Percentiles rank a stretch among this genome's conserved stretches.
phyloP scores from a whole-genome alignment of 2,113 vertebrate species.

The Gasterosteus aculeatus region DNA sequence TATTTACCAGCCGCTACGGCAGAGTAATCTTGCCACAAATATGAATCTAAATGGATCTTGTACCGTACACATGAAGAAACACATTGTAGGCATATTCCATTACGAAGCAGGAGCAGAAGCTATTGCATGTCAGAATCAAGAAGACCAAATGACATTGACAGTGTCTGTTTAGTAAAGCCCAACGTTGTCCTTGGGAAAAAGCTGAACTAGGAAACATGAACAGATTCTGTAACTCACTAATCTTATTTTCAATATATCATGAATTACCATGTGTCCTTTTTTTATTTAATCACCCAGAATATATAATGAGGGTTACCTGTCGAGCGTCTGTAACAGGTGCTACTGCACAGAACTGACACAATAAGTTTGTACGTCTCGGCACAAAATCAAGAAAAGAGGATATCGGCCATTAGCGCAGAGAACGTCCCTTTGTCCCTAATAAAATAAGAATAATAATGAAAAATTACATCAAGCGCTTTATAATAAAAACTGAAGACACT shows the following conservation, averaged over 20 bases:
- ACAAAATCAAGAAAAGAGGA: constrained; percentile 13
- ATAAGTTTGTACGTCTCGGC: background rate
- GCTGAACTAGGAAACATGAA: no score
- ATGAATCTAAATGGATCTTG: background rate
- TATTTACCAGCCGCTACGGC: background rate
- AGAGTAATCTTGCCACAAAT: background rate
- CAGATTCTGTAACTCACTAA: background rate
- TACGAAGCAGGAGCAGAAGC: background rate
- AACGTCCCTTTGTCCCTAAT: background rate
- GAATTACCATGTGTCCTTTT: background rate
- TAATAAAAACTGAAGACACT: background rate
- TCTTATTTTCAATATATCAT: background rate
- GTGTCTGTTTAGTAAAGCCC: background rate
- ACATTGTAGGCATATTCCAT: background rate
- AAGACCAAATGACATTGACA: background rate
- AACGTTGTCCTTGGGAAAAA: background rate
- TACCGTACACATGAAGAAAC: background rate
- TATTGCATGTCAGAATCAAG: constrained; percentile 2
- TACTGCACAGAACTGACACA: background rate
- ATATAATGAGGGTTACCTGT: background rate
- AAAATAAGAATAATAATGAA: constrained; percentile 1
- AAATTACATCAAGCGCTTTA: background rate
- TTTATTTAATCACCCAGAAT: background rate
- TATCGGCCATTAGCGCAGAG: background rate
- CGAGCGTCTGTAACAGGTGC: background rate